A percentile compares a stretch with the other conserved stretches of the same genome.
Conservation (phyloP, 2,888 invertebrate species). For the Palloptera scutellata region DNA sequence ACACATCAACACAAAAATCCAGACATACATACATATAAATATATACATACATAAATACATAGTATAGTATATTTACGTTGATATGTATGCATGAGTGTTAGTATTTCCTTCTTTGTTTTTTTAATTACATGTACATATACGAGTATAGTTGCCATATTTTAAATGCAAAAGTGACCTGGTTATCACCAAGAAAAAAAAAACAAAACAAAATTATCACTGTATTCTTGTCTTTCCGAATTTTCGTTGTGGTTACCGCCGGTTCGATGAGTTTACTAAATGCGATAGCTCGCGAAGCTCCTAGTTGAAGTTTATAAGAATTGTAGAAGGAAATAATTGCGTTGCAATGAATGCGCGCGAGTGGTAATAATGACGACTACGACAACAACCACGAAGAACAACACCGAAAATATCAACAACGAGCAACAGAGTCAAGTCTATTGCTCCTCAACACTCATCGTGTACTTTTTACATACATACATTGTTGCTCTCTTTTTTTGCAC, state of each 20-base stretch:
- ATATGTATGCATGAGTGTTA: constrained; percentile 1
- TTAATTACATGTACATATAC: neutral
- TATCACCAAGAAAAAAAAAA: constrained; percentile 6
- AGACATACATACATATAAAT: neutral
- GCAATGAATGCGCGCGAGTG: constrained; percentile 23
- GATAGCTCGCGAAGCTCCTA: constrained; percentile 21
- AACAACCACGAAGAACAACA: constrained; percentile 9
- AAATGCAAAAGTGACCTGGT: constrained; percentile 26
- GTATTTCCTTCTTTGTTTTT: neutral
- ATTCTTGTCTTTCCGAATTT: constrained; percentile 15
- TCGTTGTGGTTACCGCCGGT: constrained; percentile 34
- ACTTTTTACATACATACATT: too few species aligned
- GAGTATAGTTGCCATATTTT: constrained; percentile 16
- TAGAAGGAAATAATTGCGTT: constrained; percentile 6
- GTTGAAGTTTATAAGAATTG: neutral
- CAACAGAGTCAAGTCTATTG: too few species aligned
- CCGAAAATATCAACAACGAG: too few species aligned
- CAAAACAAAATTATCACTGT: neutral
- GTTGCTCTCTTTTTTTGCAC: too few species aligned
- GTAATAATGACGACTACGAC: constrained; percentile 1
- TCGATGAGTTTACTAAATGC: constrained; percentile 32
- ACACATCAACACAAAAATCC: constrained; percentile 3
- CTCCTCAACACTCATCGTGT: too few species aligned
- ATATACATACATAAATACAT: constrained; percentile 3
- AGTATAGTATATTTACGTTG: neutral